Conservation (phyloP, 1,140 invertebrate species). For the Atopsyche davidsoni region DNA sequence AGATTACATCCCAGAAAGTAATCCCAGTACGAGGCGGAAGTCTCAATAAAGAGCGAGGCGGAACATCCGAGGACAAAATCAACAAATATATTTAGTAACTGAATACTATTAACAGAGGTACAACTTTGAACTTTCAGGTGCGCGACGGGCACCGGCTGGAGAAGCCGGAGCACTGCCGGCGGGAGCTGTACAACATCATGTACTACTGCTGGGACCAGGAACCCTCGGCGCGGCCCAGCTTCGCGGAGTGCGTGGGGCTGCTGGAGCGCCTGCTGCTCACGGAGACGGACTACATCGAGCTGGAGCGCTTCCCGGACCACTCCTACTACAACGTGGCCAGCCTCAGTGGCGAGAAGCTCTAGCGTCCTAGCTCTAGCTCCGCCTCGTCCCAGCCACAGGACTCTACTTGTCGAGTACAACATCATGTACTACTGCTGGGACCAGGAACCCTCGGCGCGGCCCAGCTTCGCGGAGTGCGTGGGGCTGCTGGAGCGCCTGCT, state of each 20-base stretch:
- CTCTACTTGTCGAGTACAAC: no score
- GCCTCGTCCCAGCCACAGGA: no score
- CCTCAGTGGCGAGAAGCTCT: slow-evolving; percentile 79
- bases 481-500: slow-evolving; percentile 72
- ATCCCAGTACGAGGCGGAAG: no score
- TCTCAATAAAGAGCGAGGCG: no score
- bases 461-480: slow-evolving; percentile 74
- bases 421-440: slow-evolving; percentile 95
- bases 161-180: slow-evolving; percentile 81
- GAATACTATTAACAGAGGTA: no score
- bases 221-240: slow-evolving; percentile 67
- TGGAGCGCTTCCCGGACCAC: slow-evolving; percentile 88
- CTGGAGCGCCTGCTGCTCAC: slow-evolving; percentile 76
- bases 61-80: no score
- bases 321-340: slow-evolving; percentile 88
- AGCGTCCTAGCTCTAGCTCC: no score
- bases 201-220: slow-evolving; percentile 89
- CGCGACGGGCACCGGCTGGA: slow-evolving; percentile 78
- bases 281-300: slow-evolving; percentile 88
- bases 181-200: slow-evolving; percentile 90
- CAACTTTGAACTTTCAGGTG: slow-evolving; percentile 59
- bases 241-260: slow-evolving; percentile 70
- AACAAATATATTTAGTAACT: no score
- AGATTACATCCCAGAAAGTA: no score
- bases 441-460: slow-evolving; percentile 67